Percentiles rank a stretch among this genome's conserved stretches.
Evolutionary conservation across 2,888 invertebrate genomes (phyloP).

Genomic region (Salticus scenicus): DNA sequence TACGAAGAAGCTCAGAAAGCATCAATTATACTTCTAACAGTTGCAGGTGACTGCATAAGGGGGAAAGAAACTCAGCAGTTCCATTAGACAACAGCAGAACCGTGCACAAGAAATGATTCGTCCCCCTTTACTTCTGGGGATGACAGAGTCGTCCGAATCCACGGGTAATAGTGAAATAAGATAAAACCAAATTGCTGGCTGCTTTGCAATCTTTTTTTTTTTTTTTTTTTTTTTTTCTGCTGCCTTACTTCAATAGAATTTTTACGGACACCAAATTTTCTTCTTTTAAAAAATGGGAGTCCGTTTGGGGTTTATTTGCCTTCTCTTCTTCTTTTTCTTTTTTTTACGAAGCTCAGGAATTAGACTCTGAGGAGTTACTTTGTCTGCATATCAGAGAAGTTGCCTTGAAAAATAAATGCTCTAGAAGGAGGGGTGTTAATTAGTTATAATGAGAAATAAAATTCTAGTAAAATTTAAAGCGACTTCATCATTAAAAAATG

Average conservation of each 20-base stretch:
- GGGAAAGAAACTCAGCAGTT: slow-evolving; percentile 45
- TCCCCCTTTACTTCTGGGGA: slow-evolving; percentile 32
- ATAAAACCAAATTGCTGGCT: slow-evolving; percentile 62
- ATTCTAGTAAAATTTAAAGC: background rate
- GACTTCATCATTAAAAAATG: background rate
- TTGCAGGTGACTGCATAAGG: slow-evolving; percentile 62
- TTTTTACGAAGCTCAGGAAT: background rate
- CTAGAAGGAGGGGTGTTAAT: background rate
- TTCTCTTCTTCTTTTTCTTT: background rate
- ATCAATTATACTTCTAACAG: slow-evolving; percentile 69
- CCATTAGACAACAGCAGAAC: slow-evolving; percentile 62
- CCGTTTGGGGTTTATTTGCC: slow-evolving; percentile 28
- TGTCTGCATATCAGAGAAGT: background rate
- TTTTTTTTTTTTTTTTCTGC: slow-evolving; percentile 2
- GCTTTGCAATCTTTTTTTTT: slow-evolving; percentile 36
- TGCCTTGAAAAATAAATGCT: background rate
- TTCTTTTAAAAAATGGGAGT: slow-evolving; percentile 34
- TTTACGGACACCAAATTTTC: slow-evolving; percentile 36
- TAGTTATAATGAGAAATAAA: background rate
- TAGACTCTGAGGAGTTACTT: background rate
- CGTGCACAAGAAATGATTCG: slow-evolving; percentile 25
- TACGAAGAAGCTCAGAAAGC: slow-evolving; percentile 54
- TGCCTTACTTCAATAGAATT: slow-evolving; percentile 40
- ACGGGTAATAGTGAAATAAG: slow-evolving; percentile 61
- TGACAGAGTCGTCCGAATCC: slow-evolving; percentile 64